A percentile compares a stretch with the other conserved stretches of the same genome.
Conservation (phyloP, 2,113 vertebrate species). For the Actenoides lindsayi region DNA sequence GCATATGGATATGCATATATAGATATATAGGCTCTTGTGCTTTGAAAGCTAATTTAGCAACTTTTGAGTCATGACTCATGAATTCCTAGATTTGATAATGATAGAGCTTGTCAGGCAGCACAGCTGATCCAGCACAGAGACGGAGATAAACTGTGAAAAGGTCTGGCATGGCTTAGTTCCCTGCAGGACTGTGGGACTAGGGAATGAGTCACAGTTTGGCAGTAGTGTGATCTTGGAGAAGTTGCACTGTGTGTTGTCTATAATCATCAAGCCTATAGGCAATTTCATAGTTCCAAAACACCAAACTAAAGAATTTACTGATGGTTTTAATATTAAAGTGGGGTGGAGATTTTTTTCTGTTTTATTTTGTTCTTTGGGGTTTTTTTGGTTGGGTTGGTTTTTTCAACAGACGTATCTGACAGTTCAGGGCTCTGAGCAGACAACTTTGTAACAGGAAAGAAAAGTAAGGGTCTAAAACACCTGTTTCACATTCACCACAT, state of each 20-base stretch:
- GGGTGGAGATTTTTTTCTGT: not conserved
- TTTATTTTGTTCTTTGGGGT: not conserved
- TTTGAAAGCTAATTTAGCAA: not conserved
- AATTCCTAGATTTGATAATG: not conserved
- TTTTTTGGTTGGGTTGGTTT: not conserved
- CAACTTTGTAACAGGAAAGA: not conserved
- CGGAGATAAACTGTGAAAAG: conserved; percentile 14
- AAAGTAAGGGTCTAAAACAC: not conserved
- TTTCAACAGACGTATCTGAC: not conserved
- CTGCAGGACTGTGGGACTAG: not conserved
- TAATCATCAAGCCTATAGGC: not conserved
- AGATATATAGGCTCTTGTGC: not conserved
- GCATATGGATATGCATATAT: not conserved
- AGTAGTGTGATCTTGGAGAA: not conserved
- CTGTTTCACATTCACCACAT: not conserved
- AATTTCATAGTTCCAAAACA: not conserved
- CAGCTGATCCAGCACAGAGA: conserved; percentile 20
- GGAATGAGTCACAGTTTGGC: not conserved
- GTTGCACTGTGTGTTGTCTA: not conserved
- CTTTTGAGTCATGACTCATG: not conserved
- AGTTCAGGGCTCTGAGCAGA: not conserved
- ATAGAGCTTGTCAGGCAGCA: conserved; percentile 8
- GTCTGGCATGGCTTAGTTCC: conserved; percentile 6
- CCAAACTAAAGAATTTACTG: not conserved
- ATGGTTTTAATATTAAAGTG: not conserved